phyloP scores from a whole-genome alignment of 2,797 vertebrate genomes.

The Sebastes diaconus region DNA sequence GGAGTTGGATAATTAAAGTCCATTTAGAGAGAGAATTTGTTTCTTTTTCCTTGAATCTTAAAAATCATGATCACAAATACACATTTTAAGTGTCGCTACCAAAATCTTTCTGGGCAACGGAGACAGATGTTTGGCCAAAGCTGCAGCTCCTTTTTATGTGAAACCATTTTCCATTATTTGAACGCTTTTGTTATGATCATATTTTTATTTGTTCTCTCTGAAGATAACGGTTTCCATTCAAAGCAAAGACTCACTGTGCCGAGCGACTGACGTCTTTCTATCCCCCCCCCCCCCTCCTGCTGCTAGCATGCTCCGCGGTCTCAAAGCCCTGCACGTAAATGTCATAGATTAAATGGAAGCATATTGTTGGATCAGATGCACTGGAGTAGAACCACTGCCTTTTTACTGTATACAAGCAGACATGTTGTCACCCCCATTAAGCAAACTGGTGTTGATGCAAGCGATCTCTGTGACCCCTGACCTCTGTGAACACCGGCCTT shows the following conservation, averaged over 20 bases:
- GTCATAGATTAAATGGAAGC: constrained; percentile 58
- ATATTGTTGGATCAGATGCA: constrained; percentile 63
- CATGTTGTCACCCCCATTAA: constrained; percentile 50
- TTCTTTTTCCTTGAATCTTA: neutral
- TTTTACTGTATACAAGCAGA: constrained; percentile 45
- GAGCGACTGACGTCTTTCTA: constrained; percentile 20
- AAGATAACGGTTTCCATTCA: constrained; percentile 39
- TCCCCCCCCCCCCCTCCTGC: neutral
- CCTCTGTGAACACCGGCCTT: constrained; percentile 26
- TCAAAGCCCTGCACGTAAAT: constrained; percentile 46
- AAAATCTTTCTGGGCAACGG: neutral
- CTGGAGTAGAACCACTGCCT: constrained; percentile 46
- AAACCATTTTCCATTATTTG: constrained; percentile 10
- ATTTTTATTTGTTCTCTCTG: constrained; percentile 35
- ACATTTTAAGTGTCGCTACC: neutral
- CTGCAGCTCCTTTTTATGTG: neutral
- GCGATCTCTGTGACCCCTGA: constrained; percentile 46
- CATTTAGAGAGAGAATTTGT: neutral
- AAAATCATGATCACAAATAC: neutral
- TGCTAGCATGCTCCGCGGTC: constrained; percentile 23
- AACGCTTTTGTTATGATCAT: constrained; percentile 11
- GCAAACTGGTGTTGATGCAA: constrained; percentile 42
- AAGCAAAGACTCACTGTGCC: neutral
- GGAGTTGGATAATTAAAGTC: neutral
- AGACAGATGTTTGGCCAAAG: neutral